Percentiles rank a stretch among this genome's conserved stretches.
Evolutionary conservation across 1,140 invertebrate genomes (phyloP).

Genomic region (Pteromalus puparum): DNA sequence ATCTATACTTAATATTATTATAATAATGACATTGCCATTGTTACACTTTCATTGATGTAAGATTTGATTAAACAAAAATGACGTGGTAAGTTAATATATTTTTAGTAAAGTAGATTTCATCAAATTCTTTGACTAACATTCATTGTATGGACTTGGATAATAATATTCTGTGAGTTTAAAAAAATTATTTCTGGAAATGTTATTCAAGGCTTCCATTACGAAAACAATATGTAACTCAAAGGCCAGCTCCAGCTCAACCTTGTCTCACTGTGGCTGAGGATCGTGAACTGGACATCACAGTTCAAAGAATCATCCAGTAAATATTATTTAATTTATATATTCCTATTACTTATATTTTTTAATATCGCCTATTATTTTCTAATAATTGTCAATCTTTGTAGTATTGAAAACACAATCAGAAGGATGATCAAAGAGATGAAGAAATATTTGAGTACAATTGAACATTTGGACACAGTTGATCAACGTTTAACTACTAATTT

Average conservation of each 20-base stretch:
- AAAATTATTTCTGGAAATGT: background rate
- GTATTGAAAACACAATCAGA: slow-evolving; percentile 68
- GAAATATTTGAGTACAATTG: slow-evolving; percentile 66
- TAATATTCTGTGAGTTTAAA: background rate
- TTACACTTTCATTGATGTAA: background rate
- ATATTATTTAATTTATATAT: slow-evolving; percentile 41
- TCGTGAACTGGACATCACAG: slow-evolving; percentile 66
- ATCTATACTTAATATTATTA: background rate
- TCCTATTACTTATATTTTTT: slow-evolving; percentile 28
- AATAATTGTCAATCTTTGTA: slow-evolving; percentile 54
- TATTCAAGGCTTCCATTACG: slow-evolving; percentile 64
- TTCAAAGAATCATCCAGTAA: slow-evolving; percentile 70
- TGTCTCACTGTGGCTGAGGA: slow-evolving; percentile 66
- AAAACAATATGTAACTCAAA: slow-evolving; percentile 64
- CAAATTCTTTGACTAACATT: background rate
- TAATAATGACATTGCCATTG: background rate
- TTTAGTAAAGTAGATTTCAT: background rate
- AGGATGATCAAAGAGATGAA: slow-evolving; percentile 72
- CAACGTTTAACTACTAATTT: slow-evolving; percentile 68
- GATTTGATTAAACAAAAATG: slow-evolving; percentile 21
- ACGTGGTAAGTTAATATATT: slow-evolving; percentile 47
- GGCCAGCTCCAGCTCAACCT: slow-evolving; percentile 66
- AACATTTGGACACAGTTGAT: slow-evolving; percentile 66
- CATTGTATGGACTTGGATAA: background rate
- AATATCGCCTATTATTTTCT: slow-evolving; percentile 26